These are phyloP conservation scores for Myotis pilosus DNA, from an alignment of 2,797 vertebrate genomes.

Conservation along the genomic window DNA sequence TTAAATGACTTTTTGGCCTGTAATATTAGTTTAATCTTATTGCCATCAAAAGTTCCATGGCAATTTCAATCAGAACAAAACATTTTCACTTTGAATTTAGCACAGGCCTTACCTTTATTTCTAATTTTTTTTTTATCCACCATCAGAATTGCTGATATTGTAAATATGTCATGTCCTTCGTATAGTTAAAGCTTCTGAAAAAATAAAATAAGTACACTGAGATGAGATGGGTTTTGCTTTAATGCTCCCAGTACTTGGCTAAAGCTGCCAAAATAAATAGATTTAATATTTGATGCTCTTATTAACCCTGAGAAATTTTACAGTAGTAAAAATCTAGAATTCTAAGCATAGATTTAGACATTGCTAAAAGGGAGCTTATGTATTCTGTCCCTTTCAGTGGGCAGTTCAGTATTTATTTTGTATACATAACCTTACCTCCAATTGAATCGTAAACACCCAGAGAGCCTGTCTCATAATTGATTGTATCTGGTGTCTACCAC, in stretches of 20 bases:
- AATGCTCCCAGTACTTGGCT: not conserved
- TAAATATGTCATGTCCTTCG: not conserved
- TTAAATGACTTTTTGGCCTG: slow-evolving; percentile 42
- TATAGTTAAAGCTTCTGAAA: not conserved
- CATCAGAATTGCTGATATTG: not conserved
- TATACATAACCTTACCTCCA: not conserved
- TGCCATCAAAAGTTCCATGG: slow-evolving; percentile 17
- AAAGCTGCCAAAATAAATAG: not conserved
- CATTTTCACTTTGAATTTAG: slow-evolving; percentile 48
- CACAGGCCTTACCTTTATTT: not conserved
- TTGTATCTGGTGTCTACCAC: not conserved
- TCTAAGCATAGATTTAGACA: slow-evolving; percentile 36
- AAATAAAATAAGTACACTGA: not conserved
- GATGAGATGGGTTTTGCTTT: not conserved
- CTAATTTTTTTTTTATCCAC: not conserved
- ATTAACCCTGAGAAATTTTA: slow-evolving; percentile 22
- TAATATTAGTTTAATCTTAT: slow-evolving; percentile 37
- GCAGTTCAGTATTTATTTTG: not conserved
- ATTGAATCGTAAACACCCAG: not conserved
- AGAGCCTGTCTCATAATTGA: not conserved
- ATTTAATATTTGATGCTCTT: slow-evolving; percentile 24
- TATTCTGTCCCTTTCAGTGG: not conserved
- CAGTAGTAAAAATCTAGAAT: not conserved
- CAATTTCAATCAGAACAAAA: slow-evolving; percentile 28
- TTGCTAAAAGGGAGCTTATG: not conserved